Base-by-base conservation (phyloP, 2,797 vertebrate species). In the Hyperoplus lanceolatus region DNA sequence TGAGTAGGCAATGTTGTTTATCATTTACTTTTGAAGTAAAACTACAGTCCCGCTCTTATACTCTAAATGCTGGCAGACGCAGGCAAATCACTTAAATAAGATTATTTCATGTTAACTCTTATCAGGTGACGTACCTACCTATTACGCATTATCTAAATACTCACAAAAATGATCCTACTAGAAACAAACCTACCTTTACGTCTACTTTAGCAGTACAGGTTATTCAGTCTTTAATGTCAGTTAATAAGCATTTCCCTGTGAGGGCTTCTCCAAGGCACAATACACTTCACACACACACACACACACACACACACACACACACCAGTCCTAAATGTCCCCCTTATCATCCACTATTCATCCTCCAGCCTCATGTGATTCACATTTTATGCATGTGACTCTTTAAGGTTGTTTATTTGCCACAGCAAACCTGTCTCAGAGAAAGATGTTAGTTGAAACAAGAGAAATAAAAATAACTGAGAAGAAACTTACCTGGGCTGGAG, bases 381-480 rank as follows among this genome's bases (percentile, higher is more conserved):
- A 92, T 90, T 94, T 92, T 93, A 92, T 96, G 95, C 95, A 96
- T 96, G 95, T 94, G 91, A 94, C 90, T 94, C 89, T 93, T 29
- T 91, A 95, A 88, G 88, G 91, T 94, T 94, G 89, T 95, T 94
- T 87, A 90, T 94, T 94, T 93, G 92, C 89, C 91, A 92, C 90
- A 84, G 87, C 89, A 80, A 70, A 85, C 92, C 85, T 93, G 93
- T 95, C 92, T 95, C 92, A 92, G 87, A 93, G 90, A 89, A 91
- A 92, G 89, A 89, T 88, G 92, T 92, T 93, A 94, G 92, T 89
- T 89, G 85, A 93, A 93, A 92, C 81, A 90, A 94, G 89, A 91
- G 90, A 95, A 95, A 29, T 29, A 29, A 94, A 94, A 94, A 94
- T 85, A 90, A 86, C 80, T 89, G 77, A 90, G 70, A 92, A 89